phyloP scores from a whole-genome alignment of 1,140 invertebrate genomes.

The Listronotus oregonensis region DNA sequence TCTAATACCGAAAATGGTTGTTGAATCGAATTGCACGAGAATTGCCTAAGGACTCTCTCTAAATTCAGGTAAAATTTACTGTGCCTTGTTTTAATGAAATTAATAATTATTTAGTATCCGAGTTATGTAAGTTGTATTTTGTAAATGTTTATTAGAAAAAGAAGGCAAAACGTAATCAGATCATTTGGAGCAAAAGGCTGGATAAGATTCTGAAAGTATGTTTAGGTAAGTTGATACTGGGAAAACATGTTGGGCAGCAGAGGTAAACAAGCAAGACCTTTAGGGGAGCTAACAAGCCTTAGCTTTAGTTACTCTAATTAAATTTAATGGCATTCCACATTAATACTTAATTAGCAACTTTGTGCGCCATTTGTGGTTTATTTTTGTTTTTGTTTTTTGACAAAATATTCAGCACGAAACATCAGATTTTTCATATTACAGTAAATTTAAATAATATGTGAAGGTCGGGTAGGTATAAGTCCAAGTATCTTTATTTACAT shows the following conservation, averaged over 20 bases:
- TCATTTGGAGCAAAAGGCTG: constrained; percentile 80
- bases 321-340: too few relatives aligned
- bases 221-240: constrained; percentile 83
- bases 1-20: constrained; percentile 35
- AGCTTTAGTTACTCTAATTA: too few relatives aligned
- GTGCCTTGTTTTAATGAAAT: constrained; percentile 20
- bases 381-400: too few relatives aligned
- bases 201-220: constrained; percentile 89
- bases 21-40: constrained; percentile 77
- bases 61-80: constrained; percentile 72
- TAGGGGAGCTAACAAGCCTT: too few relatives aligned
- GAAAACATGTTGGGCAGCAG: constrained; percentile 81
- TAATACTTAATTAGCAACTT: too few relatives aligned
- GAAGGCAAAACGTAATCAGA: constrained; percentile 84
- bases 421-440: too few relatives aligned
- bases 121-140: constrained; percentile 37
- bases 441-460: too few relatives aligned
- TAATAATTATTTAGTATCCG: not conserved
- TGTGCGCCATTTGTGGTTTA: too few relatives aligned
- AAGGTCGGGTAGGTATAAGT: too few relatives aligned
- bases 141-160: constrained; percentile 78
- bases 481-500: too few relatives aligned
- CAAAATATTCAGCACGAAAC: too few relatives aligned
- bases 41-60: constrained; percentile 86
- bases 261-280: constrained; percentile 67